phyloP scores from a whole-genome alignment of 1,140 invertebrate genomes.

The Pseudomyrmex gracilis region DNA sequence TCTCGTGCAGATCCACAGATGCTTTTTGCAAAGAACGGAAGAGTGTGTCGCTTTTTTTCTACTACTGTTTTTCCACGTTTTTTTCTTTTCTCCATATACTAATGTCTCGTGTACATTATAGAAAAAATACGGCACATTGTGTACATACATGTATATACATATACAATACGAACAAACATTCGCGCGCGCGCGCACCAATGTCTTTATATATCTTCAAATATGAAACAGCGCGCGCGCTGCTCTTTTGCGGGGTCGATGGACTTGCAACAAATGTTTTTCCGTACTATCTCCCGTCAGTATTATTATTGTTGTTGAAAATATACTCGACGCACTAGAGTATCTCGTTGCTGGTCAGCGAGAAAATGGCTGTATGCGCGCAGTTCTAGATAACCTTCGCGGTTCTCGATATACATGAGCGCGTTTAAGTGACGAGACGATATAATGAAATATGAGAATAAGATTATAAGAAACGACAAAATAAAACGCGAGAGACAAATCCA shows the following conservation, averaged over 20 bases:
- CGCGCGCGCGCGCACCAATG: too few relatives aligned
- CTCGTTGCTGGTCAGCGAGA: conserved; percentile 21
- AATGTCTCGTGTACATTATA: too few relatives aligned
- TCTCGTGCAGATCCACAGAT: too few relatives aligned
- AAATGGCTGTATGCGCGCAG: conserved; percentile 38
- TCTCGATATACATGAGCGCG: conserved; percentile 20
- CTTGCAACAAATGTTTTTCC: conserved; percentile 57
- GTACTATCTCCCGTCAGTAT: conserved; percentile 20
- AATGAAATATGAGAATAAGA: conserved; percentile 49
- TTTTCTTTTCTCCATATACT: too few relatives aligned
- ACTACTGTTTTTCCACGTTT: too few relatives aligned
- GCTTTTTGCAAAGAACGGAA: too few relatives aligned
- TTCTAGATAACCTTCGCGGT: conserved; percentile 61
- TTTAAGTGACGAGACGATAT: conserved; percentile 26
- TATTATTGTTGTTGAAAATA: conserved; percentile 65
- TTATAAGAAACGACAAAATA: conserved; percentile 17
- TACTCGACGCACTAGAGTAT: conserved; percentile 24
- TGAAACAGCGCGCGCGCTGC: background rate
- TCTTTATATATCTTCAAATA: background rate
- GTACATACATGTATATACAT: too few relatives aligned
- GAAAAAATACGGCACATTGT: too few relatives aligned
- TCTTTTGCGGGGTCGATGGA: conserved; percentile 37
- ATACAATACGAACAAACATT: too few relatives aligned
- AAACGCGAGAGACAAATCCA: background rate
- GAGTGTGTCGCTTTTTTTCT: too few relatives aligned